phyloP scores from a whole-genome alignment of 2,888 invertebrate species.

The Caradrina clavipalpis region DNA sequence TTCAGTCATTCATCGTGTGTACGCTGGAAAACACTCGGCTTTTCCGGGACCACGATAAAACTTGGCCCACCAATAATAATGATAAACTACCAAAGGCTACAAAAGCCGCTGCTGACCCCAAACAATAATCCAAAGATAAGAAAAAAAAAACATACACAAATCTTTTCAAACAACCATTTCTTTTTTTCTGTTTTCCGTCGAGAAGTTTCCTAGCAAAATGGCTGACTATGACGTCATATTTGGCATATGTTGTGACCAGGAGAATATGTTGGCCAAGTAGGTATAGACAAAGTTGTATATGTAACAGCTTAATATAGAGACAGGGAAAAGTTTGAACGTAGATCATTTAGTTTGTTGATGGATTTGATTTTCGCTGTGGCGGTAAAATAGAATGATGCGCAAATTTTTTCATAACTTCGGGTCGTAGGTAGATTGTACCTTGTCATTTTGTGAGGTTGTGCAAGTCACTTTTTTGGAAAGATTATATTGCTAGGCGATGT shows the following conservation, averaged over 20 bases:
- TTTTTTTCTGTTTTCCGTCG: slow-evolving; percentile 31
- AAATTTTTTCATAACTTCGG: neutral
- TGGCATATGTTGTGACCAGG: slow-evolving; percentile 62
- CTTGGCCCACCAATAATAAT: slow-evolving; percentile 3
- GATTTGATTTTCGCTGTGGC: slow-evolving; percentile 29
- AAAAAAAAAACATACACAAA: slow-evolving; percentile 21
- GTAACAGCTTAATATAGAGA: slow-evolving; percentile 54
- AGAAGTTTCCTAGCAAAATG: slow-evolving; percentile 46
- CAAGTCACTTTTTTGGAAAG: neutral
- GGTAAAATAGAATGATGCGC: neutral
- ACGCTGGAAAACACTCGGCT: too few relatives aligned
- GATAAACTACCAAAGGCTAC: slow-evolving; percentile 7
- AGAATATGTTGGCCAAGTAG: slow-evolving; percentile 55
- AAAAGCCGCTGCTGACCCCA: slow-evolving; percentile 8
- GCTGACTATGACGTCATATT: slow-evolving; percentile 53
- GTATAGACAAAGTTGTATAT: slow-evolving; percentile 43
- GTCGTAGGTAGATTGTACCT: too few relatives aligned
- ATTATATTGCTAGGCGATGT: neutral
- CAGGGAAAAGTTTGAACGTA: slow-evolving; percentile 47
- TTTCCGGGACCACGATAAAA: neutral
- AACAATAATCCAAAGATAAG: slow-evolving; percentile 8
- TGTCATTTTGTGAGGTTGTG: neutral
- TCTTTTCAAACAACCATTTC: slow-evolving; percentile 32
- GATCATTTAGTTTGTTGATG: slow-evolving; percentile 52
- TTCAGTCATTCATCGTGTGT: too few relatives aligned